Percentiles rank a stretch among this genome's conserved stretches.
These are phyloP conservation scores for Amphiduros pacificus DNA, from an alignment of 2,888 invertebrate genomes.

Conservation along the genomic window DNA sequence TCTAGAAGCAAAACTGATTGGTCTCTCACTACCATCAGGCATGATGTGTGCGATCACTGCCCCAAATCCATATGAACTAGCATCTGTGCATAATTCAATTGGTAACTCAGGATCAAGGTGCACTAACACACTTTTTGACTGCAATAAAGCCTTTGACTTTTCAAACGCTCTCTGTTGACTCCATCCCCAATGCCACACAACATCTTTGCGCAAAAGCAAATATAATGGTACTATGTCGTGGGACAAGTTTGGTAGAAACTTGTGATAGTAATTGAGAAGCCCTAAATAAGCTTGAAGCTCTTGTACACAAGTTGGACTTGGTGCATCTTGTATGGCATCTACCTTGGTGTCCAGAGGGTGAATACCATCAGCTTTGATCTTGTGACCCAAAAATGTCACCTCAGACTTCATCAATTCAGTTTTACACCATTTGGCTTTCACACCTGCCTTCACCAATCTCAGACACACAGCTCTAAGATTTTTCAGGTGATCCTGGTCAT, in stretches of 20 bases:
- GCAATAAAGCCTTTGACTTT: neutral
- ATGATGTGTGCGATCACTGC: slow-evolving; percentile 3
- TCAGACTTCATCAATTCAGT: too few species aligned
- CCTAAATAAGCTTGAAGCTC: neutral
- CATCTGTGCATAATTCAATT: neutral
- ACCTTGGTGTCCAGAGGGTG: too few species aligned
- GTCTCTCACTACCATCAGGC: slow-evolving; percentile 1
- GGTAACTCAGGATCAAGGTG: slow-evolving; percentile 2
- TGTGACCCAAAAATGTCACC: too few species aligned
- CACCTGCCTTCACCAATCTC: too few species aligned
- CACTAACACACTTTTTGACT: neutral
- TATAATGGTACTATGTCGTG: neutral
- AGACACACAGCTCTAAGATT: neutral
- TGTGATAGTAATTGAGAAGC: neutral
- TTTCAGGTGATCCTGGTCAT: neutral
- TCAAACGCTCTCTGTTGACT: neutral
- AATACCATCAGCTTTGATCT: too few species aligned
- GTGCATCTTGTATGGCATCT: too few species aligned
- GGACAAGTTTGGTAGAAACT: neutral
- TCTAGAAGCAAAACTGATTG: slow-evolving; percentile 5
- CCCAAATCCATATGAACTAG: neutral
- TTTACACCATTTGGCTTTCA: too few species aligned
- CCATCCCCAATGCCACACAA: neutral
- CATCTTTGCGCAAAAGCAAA: neutral
- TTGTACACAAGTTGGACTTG: too few species aligned